These are phyloP conservation scores for Harpalus rufipes DNA, from an alignment of 2,888 invertebrate genomes.

Conservation along the genomic window DNA sequence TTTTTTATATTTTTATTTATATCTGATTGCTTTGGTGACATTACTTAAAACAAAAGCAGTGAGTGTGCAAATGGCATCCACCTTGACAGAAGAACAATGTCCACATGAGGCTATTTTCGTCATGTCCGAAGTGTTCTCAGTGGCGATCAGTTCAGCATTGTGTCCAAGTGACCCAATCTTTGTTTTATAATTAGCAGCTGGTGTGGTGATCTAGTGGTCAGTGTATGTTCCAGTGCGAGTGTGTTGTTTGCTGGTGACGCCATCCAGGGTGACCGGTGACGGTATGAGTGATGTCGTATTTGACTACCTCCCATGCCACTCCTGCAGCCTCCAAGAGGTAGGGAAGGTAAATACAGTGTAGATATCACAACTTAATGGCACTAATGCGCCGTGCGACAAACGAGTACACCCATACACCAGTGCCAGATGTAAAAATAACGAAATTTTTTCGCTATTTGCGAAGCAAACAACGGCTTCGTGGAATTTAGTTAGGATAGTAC, in stretches of 20 bases:
- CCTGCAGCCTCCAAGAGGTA: conserved; percentile 62
- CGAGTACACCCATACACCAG: neutral
- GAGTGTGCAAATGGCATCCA: neutral
- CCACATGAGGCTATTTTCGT: conserved; percentile 49
- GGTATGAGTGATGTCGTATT: conserved; percentile 65
- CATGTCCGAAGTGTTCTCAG: conserved; percentile 43
- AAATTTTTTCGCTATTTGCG: conserved; percentile 15
- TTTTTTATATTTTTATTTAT: neutral
- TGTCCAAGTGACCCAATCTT: conserved; percentile 63
- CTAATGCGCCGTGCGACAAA: neutral
- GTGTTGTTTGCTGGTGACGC: conserved; percentile 8
- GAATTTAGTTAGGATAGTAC: conserved; percentile 18
- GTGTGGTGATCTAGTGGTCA: conserved; percentile 26
- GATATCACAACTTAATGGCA: neutral
- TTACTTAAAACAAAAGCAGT: neutral
- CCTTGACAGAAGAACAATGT: conserved; percentile 49
- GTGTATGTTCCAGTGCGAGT: conserved; percentile 16
- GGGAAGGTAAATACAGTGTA: conserved; percentile 66
- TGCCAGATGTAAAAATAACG: conserved; percentile 41
- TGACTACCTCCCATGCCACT: conserved; percentile 52
- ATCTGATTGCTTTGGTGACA: neutral
- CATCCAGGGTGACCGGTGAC: conserved; percentile 34
- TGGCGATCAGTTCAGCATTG: conserved; percentile 44
- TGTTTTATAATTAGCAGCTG: conserved; percentile 61
- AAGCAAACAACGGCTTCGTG: conserved; percentile 10